Percentiles rank a stretch among this genome's conserved stretches.
Evolutionary conservation across 2,888 invertebrate species (phyloP).

Genomic region (Phengaris arion): DNA sequence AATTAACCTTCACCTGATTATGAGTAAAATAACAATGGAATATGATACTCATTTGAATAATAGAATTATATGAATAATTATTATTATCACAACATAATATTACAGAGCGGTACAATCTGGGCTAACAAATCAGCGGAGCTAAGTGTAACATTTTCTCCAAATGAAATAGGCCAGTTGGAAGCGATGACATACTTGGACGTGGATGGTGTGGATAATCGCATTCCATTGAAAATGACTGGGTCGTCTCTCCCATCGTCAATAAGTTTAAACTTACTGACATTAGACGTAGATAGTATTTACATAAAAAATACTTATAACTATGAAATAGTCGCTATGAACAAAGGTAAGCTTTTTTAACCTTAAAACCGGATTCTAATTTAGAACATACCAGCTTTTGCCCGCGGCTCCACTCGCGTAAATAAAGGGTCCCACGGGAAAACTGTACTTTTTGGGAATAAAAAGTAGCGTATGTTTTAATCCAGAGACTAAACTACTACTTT

Average conservation of each 20-base stretch:
- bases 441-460: too few species aligned
- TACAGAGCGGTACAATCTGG: conserved; percentile 80
- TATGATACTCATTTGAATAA: neutral
- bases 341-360: conserved; percentile 55
- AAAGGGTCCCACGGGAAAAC: too few species aligned
- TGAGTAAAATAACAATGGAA: too few species aligned
- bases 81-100: conserved; percentile 32
- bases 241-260: conserved; percentile 79
- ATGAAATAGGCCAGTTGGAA: conserved; percentile 70
- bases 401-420: too few species aligned
- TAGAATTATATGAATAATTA: neutral
- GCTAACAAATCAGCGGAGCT: conserved; percentile 76
- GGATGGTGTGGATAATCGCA: conserved; percentile 74
- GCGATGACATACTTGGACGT: conserved; percentile 79
- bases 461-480: too few species aligned
- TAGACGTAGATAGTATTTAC: conserved; percentile 79
- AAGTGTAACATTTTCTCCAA: conserved; percentile 77
- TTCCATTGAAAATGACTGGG: conserved; percentile 75
- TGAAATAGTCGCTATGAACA: conserved; percentile 79
- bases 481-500: too few species aligned
- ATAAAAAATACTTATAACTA: conserved; percentile 80
- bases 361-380: conserved; percentile 31
- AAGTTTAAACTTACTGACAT: conserved; percentile 74
- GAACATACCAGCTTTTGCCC: too few species aligned
- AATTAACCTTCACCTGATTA: too few species aligned